phyloP scores from a whole-genome alignment of 2,888 invertebrate genomes.

The Neria commutata region DNA sequence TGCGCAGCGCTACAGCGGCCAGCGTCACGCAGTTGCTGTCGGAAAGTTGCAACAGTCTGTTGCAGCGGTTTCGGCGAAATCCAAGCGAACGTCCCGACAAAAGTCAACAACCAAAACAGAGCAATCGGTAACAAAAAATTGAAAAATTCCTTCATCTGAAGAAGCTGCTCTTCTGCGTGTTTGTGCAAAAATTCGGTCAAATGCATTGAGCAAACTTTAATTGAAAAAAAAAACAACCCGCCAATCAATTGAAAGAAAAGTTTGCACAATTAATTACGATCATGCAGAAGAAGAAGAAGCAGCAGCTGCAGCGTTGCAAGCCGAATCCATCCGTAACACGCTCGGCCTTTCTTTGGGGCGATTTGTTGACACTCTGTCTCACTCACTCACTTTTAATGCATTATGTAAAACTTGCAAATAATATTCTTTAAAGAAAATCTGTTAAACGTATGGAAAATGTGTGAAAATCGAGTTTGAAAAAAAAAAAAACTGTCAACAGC shows the following conservation, averaged over 20 bases:
- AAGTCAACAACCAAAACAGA: slow-evolving; percentile 37
- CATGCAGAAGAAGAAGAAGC: neutral
- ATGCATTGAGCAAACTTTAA: slow-evolving; percentile 27
- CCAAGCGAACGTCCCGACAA: slow-evolving; percentile 73
- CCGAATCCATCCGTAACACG: no score
- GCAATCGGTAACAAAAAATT: slow-evolving; percentile 47
- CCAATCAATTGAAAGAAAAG: neutral
- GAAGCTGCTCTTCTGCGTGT: no score
- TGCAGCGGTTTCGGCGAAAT: slow-evolving; percentile 80
- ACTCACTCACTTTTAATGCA: no score
- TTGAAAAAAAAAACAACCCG: neutral
- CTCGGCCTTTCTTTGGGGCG: neutral
- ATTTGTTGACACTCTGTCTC: neutral
- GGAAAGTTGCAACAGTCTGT: slow-evolving; percentile 84
- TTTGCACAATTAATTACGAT: neutral
- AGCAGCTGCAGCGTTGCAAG: no score
- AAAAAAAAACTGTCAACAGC: no score
- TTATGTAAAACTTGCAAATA: no score
- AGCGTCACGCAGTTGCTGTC: slow-evolving; percentile 86
- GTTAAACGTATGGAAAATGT: no score
- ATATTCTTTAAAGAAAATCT: no score
- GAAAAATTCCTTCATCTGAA: slow-evolving; percentile 14
- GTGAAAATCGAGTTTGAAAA: no score
- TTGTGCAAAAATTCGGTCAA: slow-evolving; percentile 20
- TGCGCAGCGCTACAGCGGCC: slow-evolving; percentile 76